Conservation (phyloP, 2,113 vertebrate species). For the Dasyurus viverrinus region DNA sequence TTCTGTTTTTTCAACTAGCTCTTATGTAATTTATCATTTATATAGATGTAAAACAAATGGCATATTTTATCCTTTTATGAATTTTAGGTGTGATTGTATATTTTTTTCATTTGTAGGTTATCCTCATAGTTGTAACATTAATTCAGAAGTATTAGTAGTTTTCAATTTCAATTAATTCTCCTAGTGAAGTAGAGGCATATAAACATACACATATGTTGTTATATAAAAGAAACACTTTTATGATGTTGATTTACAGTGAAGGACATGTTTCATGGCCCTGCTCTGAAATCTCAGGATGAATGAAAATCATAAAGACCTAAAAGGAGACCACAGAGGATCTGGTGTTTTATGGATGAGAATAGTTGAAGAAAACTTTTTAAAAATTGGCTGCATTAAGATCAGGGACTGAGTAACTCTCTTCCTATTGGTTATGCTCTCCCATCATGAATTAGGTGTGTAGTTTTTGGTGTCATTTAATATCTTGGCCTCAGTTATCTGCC, state of each 20-base stretch:
- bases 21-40: background rate
- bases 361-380: background rate
- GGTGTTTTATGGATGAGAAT: background rate
- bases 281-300: background rate
- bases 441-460: background rate
- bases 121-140: background rate
- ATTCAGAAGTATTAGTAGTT: background rate
- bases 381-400: background rate
- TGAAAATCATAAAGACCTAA: background rate
- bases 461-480: background rate
- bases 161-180: background rate
- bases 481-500: background rate
- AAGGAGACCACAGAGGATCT: background rate
- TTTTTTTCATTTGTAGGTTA: background rate
- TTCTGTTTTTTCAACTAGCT: background rate
- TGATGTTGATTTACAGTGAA: background rate
- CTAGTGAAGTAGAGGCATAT: background rate
- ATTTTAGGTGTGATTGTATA: background rate
- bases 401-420: background rate
- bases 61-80: background rate
- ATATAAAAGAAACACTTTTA: background rate
- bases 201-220: background rate
- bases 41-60: background rate
- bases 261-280: background rate
- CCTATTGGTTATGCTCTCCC: background rate